Conservation (phyloP, 2,888 invertebrate species). For the Lepidocyrtoides sp. region DNA sequence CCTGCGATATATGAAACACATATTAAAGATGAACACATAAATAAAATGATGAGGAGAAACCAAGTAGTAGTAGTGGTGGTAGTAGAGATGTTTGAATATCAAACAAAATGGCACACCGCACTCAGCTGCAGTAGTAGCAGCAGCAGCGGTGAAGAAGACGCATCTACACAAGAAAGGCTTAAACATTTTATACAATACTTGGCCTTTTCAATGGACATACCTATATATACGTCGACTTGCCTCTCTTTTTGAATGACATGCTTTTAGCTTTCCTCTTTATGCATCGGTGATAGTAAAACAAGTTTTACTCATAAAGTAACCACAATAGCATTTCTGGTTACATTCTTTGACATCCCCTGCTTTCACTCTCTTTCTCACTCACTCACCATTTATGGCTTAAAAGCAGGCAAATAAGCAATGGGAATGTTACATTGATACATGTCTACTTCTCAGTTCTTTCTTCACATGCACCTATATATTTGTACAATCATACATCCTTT, state of each 20-base stretch:
- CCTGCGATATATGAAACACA: background rate
- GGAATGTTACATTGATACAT: background rate
- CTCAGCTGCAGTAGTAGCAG: background rate
- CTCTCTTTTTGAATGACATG: constrained; percentile 65
- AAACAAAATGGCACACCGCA: background rate
- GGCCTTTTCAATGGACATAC: constrained; percentile 53
- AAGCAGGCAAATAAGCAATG: background rate
- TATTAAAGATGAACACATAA: constrained; percentile 27
- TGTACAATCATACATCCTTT: too few species aligned
- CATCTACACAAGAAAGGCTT: background rate
- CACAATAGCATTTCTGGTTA: constrained; percentile 65
- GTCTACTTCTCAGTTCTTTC: background rate
- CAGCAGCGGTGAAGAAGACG: background rate
- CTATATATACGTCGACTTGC: background rate
- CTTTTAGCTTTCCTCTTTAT: constrained; percentile 65
- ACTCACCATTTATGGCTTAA: background rate
- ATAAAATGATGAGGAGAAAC: constrained; percentile 33
- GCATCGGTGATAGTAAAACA: constrained; percentile 68
- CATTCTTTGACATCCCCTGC: constrained; percentile 70
- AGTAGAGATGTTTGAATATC: constrained; percentile 27
- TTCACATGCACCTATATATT: background rate
- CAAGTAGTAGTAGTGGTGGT: too few species aligned
- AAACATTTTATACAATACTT: constrained; percentile 17
- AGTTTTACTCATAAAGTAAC: constrained; percentile 75
- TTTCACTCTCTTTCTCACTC: constrained; percentile 55